phyloP scores from a whole-genome alignment of 2,888 invertebrate species.

The Seira sanloemensis region DNA sequence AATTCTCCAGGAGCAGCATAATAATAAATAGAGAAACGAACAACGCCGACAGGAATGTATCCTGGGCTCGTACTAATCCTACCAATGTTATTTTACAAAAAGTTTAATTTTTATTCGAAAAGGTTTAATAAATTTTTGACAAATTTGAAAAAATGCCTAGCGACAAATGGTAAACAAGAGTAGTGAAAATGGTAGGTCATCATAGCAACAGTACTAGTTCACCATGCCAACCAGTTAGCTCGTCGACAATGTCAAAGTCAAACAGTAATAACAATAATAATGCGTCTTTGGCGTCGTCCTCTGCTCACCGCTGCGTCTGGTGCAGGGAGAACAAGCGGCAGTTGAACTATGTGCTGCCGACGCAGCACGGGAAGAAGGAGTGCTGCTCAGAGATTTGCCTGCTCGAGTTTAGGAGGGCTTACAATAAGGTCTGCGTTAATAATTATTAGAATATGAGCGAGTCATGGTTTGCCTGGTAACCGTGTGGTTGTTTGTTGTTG shows the following conservation, averaged over 20 bases:
- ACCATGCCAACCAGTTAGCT: slow-evolving; percentile 39
- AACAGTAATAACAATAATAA: background rate
- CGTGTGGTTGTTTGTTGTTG: slow-evolving; percentile 2
- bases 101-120: too few relatives aligned
- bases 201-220: background rate
- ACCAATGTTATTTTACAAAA: too few relatives aligned
- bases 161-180: too few relatives aligned
- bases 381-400: slow-evolving; percentile 94
- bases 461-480: too few relatives aligned
- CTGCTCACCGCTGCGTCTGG: slow-evolving; percentile 54
- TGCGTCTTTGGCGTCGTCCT: background rate
- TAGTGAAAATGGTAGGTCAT: slow-evolving; percentile 63
- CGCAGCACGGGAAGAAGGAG: slow-evolving; percentile 92
- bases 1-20: too few relatives aligned
- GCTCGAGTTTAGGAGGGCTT: slow-evolving; percentile 91
- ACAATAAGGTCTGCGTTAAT: slow-evolving; percentile 81
- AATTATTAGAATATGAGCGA: slow-evolving; percentile 23
- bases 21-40: too few relatives aligned
- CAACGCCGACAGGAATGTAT: too few relatives aligned
- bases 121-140: too few relatives aligned
- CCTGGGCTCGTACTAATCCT: too few relatives aligned
- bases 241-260: background rate
- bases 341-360: slow-evolving; percentile 90
- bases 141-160: too few relatives aligned
- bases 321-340: slow-evolving; percentile 78